Conservation (phyloP, 2,113 vertebrate genomes). For the Siniperca knerii region DNA sequence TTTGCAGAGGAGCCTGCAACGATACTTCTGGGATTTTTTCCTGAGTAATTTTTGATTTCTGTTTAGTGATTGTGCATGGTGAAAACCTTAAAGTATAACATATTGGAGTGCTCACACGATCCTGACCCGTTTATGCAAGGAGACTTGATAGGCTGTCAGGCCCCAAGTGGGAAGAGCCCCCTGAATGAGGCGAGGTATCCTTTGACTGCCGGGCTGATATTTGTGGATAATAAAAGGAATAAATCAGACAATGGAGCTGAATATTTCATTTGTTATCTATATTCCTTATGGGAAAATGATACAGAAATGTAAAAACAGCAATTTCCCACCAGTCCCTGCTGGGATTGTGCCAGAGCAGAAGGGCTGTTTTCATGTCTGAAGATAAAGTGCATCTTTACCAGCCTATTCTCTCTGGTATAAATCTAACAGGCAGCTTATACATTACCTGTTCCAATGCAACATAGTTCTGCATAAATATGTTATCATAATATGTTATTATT, state of each 20-base stretch:
- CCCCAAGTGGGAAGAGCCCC: constrained; percentile 76
- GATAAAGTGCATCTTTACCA: constrained; percentile 82
- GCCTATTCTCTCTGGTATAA: constrained; percentile 73
- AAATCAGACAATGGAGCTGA: constrained; percentile 89
- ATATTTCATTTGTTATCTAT: constrained; percentile 90
- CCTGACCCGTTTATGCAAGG: constrained; percentile 84
- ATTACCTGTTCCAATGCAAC: constrained; percentile 73
- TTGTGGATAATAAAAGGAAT: constrained; percentile 87
- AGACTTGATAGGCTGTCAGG: constrained; percentile 87
- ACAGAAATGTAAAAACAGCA: constrained; percentile 87
- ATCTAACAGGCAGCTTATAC: constrained; percentile 77
- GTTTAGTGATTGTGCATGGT: constrained; percentile 74
- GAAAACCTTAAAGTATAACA: constrained; percentile 83
- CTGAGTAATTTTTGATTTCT: constrained; percentile 75
- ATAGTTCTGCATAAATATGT: constrained; percentile 64
- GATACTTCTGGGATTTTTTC: constrained; percentile 62
- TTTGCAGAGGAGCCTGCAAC: constrained; percentile 32
- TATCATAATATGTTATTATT: constrained; percentile 66
- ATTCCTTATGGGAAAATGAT: constrained; percentile 89
- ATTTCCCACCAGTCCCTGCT: constrained; percentile 83
- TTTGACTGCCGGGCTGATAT: constrained; percentile 85
- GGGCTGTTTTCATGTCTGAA: constrained; percentile 80
- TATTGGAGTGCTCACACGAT: constrained; percentile 80
- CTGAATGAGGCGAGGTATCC: constrained; percentile 78
- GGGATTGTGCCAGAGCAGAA: constrained; percentile 76